Base-by-base conservation (phyloP, 1,140 invertebrate species). In the Aphis gossypii region DNA sequence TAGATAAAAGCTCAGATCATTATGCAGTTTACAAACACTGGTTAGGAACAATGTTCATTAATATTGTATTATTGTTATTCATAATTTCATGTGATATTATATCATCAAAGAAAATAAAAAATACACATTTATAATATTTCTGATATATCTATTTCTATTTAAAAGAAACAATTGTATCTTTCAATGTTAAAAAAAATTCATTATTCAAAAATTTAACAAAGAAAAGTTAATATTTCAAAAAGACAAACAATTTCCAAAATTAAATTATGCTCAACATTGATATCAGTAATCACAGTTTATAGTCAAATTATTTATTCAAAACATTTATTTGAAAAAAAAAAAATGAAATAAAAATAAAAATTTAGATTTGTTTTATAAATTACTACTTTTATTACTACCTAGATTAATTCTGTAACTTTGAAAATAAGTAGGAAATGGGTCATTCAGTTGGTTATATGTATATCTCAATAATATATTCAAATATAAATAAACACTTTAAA, bases 381-480 rank as follows among this genome's bases (percentile, higher is more conserved):
- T 20, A 51, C 48, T 51, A 51, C 9, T 11, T 46, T 46, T 46
- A 76, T 11, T 0, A 68, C 60, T 25, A 25, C 20, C 3, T 9
- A 68, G 23, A 38, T 84, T 41, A 25, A 23, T 46, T 20, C 48
- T 87, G 23, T 44, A 46, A 44, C 41, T 30, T 3, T 30, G 23
- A 30, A 87, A 88, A 51, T 51, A 48, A 88, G 20, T 88, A 30
- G 38, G 38, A 41, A 41, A 88, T 46, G 30, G 86, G 7, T n/a
- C 46, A n/a, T 48, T 48, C 44, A 18, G 60, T 76, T 35, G n/a
- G 46, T 48, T 51, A 18, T 51, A 51, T 51, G 48, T 51, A 18
- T n/a, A 48, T 88, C 30, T 48, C 86, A 23, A 88, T 88, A 48
- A 88, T 88, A 48, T 88, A 88, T 88, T 46, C 30, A 88, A 88